phyloP scores from a whole-genome alignment of 2,888 invertebrate species.

The Machimus rusticus region DNA sequence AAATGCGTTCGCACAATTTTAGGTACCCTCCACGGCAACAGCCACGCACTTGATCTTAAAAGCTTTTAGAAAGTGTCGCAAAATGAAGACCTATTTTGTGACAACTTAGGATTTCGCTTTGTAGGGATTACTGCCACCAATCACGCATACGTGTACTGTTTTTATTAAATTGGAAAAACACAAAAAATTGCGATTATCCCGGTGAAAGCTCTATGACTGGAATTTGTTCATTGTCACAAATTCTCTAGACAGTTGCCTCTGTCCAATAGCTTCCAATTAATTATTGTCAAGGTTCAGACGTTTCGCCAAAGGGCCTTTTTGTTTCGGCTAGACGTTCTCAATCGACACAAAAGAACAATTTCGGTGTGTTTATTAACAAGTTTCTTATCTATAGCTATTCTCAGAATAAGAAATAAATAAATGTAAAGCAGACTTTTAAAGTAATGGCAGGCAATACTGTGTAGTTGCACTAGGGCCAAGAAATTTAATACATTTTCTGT shows the following conservation, averaged over 20 bases:
- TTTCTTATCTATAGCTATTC: too few species aligned
- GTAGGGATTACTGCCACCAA: background rate
- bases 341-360: background rate
- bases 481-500: too few species aligned
- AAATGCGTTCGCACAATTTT: background rate
- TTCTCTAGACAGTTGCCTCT: background rate
- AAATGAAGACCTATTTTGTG: background rate
- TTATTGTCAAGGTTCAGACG: background rate
- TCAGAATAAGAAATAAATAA: too few species aligned
- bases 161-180: background rate
- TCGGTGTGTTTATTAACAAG: background rate
- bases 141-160: background rate
- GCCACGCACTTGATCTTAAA: background rate
- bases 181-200: background rate
- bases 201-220: background rate
- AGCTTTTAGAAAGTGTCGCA: background rate
- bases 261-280: background rate
- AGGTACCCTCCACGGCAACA: background rate
- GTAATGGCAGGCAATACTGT: too few species aligned
- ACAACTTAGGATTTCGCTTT: background rate
- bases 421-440: too few species aligned
- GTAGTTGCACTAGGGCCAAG: too few species aligned
- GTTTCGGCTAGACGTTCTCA: background rate
- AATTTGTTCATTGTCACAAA: background rate
- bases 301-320: background rate